Base-by-base conservation (phyloP, 2,113 vertebrate species). In the Entomyzon cyanotis region DNA sequence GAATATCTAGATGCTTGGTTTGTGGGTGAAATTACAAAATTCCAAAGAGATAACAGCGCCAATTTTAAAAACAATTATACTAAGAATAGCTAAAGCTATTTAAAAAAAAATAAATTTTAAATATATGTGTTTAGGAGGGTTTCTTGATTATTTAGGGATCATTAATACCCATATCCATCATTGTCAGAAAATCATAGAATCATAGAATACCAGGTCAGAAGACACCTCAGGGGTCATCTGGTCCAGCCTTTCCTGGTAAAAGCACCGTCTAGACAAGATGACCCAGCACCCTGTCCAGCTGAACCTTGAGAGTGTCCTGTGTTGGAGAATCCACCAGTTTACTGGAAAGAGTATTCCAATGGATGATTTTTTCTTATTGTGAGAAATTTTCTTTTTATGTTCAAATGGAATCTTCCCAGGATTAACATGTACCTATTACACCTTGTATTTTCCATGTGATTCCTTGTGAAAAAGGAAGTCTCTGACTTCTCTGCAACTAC, bases 11-110 rank as follows among this genome's bases (percentile, higher is more conserved):
- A 73, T 90, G 64, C 75, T 84, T 88, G 35, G 55, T 79, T 93
- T 87, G 78, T 76, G 70, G 47, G 47, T 68, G 77, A 80, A 77
- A 84, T 87, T 70, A 85, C 47, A 42, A 75, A 84, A 80, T 88
- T 93, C 70, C 81, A 59, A 69, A 82, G 89, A 92, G 84, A 89
- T 7, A 84, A 19, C 28, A 77, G 64, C 56, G 91, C 47, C 87
- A 91, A 73, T 95, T 87, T 86, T 41, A 76, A 87, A 93, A 96
- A 71, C 87, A 89, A 87, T 89, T 87, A 87, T 63, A 50, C 3
- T 79, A 90, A 74, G 23, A 93, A 71, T n/a, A 92, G 42, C 44
- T 92, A 92, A 93, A 52, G 1, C 5, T 74, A 77, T 35, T 84
- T 20, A 20, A 49, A 15, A 86, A 91, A 84, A 46, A 21, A n/a